A percentile compares a stretch with the other conserved stretches of the same genome.
phyloP scores from a whole-genome alignment of 2,888 invertebrate species.

The Anaspis maculata region DNA sequence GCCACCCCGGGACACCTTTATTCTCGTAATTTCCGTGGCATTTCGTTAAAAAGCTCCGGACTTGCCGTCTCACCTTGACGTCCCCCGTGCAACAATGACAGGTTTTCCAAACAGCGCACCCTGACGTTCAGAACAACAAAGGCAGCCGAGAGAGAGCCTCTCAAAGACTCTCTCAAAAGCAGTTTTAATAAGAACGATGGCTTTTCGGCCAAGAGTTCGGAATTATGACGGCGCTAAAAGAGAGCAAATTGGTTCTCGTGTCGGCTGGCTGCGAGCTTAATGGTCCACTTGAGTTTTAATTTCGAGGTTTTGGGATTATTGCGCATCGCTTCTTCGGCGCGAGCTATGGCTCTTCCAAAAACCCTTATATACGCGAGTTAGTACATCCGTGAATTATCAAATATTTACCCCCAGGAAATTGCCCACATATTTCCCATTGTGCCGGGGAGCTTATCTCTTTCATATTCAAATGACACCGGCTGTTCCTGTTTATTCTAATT shows the following conservation, averaged over 20 bases:
- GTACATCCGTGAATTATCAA: slow-evolving; percentile 15
- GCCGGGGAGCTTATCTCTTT: slow-evolving; percentile 16
- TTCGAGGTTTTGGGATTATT: slow-evolving; percentile 10
- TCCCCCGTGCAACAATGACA: slow-evolving; percentile 12
- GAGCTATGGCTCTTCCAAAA: slow-evolving; percentile 2
- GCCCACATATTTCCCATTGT: slow-evolving; percentile 13
- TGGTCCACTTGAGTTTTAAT: slow-evolving; percentile 19
- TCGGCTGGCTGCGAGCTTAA: slow-evolving; percentile 16
- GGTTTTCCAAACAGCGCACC: slow-evolving; percentile 7
- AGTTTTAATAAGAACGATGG: slow-evolving; percentile 18
- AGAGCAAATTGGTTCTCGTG: slow-evolving; percentile 17
- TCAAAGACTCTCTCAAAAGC: slow-evolving; percentile 13
- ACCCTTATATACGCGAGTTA: slow-evolving; percentile 13
- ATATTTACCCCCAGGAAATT: slow-evolving; percentile 16
- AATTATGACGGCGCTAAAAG: slow-evolving; percentile 21
- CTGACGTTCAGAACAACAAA: slow-evolving; percentile 15
- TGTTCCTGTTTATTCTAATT: slow-evolving; percentile 13
- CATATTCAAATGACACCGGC: slow-evolving; percentile 16
- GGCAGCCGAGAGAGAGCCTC: too few relatives aligned
- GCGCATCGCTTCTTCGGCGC: slow-evolving; percentile 10
- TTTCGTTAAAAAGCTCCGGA: too few relatives aligned
- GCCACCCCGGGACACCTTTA: too few relatives aligned
- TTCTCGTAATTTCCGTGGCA: too few relatives aligned
- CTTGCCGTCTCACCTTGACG: slow-evolving; percentile 8
- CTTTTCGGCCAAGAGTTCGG: slow-evolving; percentile 14